Conservation (phyloP, 1,140 invertebrate species). For the Drosophila pruinosa region DNA sequence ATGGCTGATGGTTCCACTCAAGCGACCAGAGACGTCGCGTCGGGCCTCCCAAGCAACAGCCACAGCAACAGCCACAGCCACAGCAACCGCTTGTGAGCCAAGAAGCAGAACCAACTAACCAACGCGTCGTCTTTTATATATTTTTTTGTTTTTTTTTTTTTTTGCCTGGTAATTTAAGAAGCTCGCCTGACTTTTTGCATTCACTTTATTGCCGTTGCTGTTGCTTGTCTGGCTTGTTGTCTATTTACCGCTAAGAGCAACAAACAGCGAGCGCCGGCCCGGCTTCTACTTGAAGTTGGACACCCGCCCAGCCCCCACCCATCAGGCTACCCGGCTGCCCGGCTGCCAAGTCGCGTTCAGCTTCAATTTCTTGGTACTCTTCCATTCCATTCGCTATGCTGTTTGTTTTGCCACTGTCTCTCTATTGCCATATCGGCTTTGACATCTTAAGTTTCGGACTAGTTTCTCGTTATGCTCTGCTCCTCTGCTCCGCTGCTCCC, state of each 20-base stretch:
- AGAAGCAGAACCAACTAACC: conserved; percentile 64
- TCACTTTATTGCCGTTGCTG: conserved; percentile 49
- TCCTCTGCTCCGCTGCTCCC: too few relatives aligned
- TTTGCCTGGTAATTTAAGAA: conserved; percentile 65
- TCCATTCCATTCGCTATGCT: conserved; percentile 2
- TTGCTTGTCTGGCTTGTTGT: conserved; percentile 34
- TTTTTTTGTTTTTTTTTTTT: conserved; percentile 1
- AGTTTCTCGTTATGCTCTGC: conserved; percentile 42
- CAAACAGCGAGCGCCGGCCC: conserved; percentile 53
- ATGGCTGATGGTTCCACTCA: conserved; percentile 44
- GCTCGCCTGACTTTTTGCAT: conserved; percentile 53
- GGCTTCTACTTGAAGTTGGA: conserved; percentile 41
- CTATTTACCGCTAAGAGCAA: conserved; percentile 78
- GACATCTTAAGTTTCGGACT: conserved; percentile 61
- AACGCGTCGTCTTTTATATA: background rate
- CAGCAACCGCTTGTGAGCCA: conserved; percentile 47
- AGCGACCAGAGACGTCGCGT: conserved; percentile 31
- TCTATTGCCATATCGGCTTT: conserved; percentile 42
- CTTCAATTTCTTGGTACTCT: conserved; percentile 34
- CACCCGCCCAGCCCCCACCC: too few relatives aligned
- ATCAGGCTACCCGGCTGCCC: background rate
- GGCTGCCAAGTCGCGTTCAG: conserved; percentile 36
- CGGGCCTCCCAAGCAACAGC: conserved; percentile 9
- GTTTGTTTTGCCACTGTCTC: conserved; percentile 43
- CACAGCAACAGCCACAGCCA: too few relatives aligned